Percentiles rank a stretch among this genome's conserved stretches.
Conservation (phyloP, 1,140 invertebrate genomes). For the Philotrypesis tridentata region DNA sequence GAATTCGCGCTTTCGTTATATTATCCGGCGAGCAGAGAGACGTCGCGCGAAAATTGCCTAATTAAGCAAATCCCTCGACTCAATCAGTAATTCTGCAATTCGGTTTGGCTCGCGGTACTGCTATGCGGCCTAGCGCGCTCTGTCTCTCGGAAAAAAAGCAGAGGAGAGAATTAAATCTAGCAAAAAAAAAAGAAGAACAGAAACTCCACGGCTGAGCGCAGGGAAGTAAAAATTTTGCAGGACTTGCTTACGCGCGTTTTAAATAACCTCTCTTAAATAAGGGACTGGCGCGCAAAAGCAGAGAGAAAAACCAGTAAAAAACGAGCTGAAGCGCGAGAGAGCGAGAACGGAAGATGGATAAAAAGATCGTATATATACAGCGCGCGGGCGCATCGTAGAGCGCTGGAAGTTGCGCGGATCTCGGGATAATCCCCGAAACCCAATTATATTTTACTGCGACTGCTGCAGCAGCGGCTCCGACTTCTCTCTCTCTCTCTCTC, state of each 20-base stretch:
- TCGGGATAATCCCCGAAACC: conserved; percentile 72
- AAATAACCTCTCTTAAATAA: conserved; percentile 43
- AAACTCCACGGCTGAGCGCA: not conserved
- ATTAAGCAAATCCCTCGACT: conserved; percentile 37
- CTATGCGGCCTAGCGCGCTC: too few species aligned
- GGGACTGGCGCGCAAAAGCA: conserved; percentile 22
- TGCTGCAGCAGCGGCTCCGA: conserved; percentile 70
- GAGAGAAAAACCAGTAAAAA: not conserved
- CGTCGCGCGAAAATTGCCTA: conserved; percentile 17
- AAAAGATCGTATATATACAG: not conserved
- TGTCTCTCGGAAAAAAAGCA: conserved; percentile 34
- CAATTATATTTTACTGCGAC: conserved; percentile 75
- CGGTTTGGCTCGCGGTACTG: conserved; percentile 14
- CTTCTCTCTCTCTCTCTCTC: conserved; percentile 62
- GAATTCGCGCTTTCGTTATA: not conserved
- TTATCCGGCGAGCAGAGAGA: not conserved
- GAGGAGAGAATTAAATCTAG: conserved; percentile 34
- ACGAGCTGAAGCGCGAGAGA: not conserved
- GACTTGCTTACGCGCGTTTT: conserved; percentile 26
- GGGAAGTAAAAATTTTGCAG: conserved; percentile 38
- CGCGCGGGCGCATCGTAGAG: not conserved
- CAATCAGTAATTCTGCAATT: conserved; percentile 36
- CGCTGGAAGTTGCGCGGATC: conserved; percentile 17
- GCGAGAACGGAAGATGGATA: conserved; percentile 9
- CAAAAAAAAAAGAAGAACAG: not conserved